Evolutionary conservation across 2,113 vertebrate species (phyloP), one percentile per base, ranked within the genome.

Genomic region (Microtus oregoni): DNA sequence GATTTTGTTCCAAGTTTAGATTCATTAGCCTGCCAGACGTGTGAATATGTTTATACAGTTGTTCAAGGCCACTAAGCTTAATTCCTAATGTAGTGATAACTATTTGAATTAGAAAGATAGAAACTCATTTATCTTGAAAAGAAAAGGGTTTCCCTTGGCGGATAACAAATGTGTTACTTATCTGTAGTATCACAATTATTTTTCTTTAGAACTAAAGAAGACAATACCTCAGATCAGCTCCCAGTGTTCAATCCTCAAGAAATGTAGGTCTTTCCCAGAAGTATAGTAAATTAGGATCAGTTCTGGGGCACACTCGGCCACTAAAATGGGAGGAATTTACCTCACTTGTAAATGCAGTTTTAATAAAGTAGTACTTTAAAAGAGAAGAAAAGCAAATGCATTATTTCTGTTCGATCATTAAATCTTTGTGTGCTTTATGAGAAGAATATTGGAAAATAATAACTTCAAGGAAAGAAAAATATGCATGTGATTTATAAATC

Each of bases 31-130:
- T 94, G 9, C 7, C 87, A 92, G 17, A 50, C 70, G 44, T 85
- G 61, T 58, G 58, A 78, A 61, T 95, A 87, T n/a, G 87, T 92
- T 93, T 72, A 91, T 75, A 61, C 72, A 85, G 88, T 91, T 90
- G 73, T 89, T 28, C 7, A 87, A 91, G 58, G 30, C 35, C 28
- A 73, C 38, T 14, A 95, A 94, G 52, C 72, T 81, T 44, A 95
- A 81, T 91, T 86, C 32, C 17, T 88, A 79, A 47, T 61, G 13
- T 63, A 82, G 52, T 30, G 65, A 82, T 61, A 88, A 26, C 26
- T 89, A 47, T 77, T 86, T 78, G 44, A 94, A 90, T 88, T 86
- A 89, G 72, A 89, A 94, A 97, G 67, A 88, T 85, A 11, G 95
- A 19, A 94, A 88, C 35, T 32, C 61, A 81, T 93, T 86, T 73